Conservation (phyloP, 2,113 vertebrate species). For the Donacobius atricapilla region DNA sequence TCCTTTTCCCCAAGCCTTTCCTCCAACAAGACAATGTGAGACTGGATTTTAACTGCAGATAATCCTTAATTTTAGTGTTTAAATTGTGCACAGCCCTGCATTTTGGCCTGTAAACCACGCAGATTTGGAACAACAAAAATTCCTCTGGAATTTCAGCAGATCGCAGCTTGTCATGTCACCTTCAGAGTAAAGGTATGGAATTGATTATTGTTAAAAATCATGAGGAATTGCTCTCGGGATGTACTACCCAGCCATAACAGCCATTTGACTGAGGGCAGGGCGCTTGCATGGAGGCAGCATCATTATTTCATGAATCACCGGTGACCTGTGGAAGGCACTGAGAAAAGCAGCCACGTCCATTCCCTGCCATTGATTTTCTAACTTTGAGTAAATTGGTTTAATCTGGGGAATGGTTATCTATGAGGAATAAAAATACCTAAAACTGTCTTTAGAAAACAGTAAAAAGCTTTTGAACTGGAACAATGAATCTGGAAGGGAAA, state of each 20-base stretch:
- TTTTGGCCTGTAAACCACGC: neutral
- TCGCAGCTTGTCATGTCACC: neutral
- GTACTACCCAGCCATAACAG: neutral
- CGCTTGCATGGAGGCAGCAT: neutral
- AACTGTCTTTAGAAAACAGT: neutral
- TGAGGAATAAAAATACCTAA: slow-evolving; percentile 16
- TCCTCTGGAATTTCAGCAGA: neutral
- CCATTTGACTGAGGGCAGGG: neutral
- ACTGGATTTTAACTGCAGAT: neutral
- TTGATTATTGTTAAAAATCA: neutral
- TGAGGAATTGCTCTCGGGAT: neutral
- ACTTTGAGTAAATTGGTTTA: slow-evolving; percentile 62
- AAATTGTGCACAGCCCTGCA: neutral
- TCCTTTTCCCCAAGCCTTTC: neutral
- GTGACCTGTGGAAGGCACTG: slow-evolving; percentile 48
- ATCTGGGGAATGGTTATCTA: slow-evolving; percentile 22
- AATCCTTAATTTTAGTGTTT: neutral
- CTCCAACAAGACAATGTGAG: neutral
- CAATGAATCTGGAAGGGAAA: neutral
- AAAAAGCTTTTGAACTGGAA: slow-evolving; percentile 1
- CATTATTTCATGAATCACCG: slow-evolving; percentile 41
- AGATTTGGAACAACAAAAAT: neutral
- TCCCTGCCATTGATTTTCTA: slow-evolving; percentile 71
- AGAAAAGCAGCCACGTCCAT: slow-evolving; percentile 15
- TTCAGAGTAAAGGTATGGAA: neutral